A percentile compares a stretch with the other conserved stretches of the same genome.
Evolutionary conservation across 2,113 vertebrate species (phyloP).

Genomic region (Noturus placidus): DNA sequence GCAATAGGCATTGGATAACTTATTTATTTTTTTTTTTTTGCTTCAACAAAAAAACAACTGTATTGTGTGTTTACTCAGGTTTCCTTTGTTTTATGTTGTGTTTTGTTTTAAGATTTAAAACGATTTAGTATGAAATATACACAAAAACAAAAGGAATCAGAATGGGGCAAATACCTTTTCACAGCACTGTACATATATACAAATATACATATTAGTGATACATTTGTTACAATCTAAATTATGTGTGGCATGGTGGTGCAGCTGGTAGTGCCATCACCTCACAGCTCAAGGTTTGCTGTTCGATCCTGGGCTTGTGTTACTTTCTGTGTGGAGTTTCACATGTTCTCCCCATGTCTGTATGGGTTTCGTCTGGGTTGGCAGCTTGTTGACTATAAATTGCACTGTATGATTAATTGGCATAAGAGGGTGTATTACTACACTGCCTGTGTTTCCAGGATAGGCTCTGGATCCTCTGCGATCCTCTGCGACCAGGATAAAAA

Average conservation of each 20-base stretch:
- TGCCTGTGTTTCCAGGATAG: background rate
- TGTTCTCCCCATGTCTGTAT: background rate
- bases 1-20: too few relatives aligned
- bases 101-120: too few relatives aligned
- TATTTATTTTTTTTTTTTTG: too few relatives aligned
- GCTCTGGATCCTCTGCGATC: background rate
- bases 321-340: background rate
- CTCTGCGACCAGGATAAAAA: background rate
- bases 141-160: too few relatives aligned
- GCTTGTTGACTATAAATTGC: background rate
- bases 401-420: background rate
- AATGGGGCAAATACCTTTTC: too few relatives aligned
- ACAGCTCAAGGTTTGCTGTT: background rate
- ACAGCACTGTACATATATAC: too few relatives aligned
- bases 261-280: background rate
- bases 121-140: too few relatives aligned
- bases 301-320: background rate
- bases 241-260: background rate
- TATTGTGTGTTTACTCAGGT: too few relatives aligned
- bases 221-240: too few relatives aligned
- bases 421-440: background rate
- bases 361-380: background rate
- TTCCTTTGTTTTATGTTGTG: too few relatives aligned
- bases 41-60: too few relatives aligned
- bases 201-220: too few relatives aligned